These are phyloP conservation scores for Eurytoma californica DNA, from an alignment of 2,888 invertebrate species.

Conservation along the genomic window DNA sequence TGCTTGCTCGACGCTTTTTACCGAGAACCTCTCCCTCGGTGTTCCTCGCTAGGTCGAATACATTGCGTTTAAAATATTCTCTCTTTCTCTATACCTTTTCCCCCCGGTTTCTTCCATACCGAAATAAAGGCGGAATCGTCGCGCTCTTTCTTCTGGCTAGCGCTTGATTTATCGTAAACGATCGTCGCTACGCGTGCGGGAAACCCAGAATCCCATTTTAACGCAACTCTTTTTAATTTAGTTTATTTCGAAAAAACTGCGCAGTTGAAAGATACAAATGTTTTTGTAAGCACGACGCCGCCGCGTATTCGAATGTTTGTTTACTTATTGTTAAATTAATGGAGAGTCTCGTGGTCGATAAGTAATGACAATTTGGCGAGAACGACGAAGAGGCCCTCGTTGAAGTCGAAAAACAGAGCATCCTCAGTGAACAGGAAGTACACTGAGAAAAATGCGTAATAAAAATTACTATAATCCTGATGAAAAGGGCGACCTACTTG, in stretches of 20 bases:
- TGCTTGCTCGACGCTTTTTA: slow-evolving; percentile 16
- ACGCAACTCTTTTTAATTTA: neutral
- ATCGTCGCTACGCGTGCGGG: too few species aligned
- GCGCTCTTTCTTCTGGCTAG: too few species aligned
- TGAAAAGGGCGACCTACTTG: too few species aligned
- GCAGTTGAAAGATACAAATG: neutral
- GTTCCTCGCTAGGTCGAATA: neutral
- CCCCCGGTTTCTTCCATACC: too few species aligned
- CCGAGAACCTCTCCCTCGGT: neutral
- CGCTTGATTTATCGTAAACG: too few species aligned
- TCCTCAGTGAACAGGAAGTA: neutral
- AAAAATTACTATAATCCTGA: too few species aligned
- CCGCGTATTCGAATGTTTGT: slow-evolving; percentile 13
- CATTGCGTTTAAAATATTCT: neutral
- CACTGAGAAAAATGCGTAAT: too few species aligned
- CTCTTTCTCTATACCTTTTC: neutral
- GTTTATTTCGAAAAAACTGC: neutral
- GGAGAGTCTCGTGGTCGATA: slow-evolving; percentile 11
- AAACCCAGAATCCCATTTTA: too few species aligned
- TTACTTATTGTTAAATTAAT: slow-evolving; percentile 33
- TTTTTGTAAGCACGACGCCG: neutral
- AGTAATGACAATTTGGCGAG: slow-evolving; percentile 46
- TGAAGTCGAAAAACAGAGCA: slow-evolving; percentile 31
- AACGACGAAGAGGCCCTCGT: slow-evolving; percentile 14
- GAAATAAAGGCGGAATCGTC: too few species aligned